Evolutionary conservation across 2,888 invertebrate species (phyloP), one percentile per base, ranked within the genome.

Genomic region (Achlya flavicornis): DNA sequence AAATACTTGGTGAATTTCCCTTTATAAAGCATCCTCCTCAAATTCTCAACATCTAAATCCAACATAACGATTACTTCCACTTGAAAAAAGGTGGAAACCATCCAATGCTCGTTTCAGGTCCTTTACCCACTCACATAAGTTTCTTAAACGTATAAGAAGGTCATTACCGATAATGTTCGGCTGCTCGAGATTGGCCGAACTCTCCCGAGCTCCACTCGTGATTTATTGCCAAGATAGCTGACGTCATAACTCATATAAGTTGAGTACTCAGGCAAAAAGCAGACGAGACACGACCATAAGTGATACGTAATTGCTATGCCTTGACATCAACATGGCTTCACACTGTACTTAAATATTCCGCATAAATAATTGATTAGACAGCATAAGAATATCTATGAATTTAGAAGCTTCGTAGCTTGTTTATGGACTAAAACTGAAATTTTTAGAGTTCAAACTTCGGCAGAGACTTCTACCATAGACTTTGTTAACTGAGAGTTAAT

Each of bases 221-320:
- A 90, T 90, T 91, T 89, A 91, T 90, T 72, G 77, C 73, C 70
- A 73, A 83, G 86, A 87, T 85, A 83, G 82, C 84, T 85, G 82
- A 85, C 82, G 80, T 88, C 88, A 90, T 90, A 90, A 87, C 83
- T 90, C 87, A 88, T 81, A 82, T 72, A 71, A 71, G 70, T 71
- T 66, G 73, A 76, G 73, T 58, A 64, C 57, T 41, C 70, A 71
- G 69, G 71, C 81, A 86, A 87, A 88, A 87, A 87, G 83, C 73
- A 75, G 83, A 75, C 80, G 80, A 85, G 86, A 89, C 85, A 74
- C 67, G 38, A 53, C 76, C 78, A 77, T 83, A 84, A 85, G 80
- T 79, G 75, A 79, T 75, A 74, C 74, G 71, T 84, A 85, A 88
- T 87, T 87, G 85, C 84, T 82, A 77, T 78, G 84, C 83, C 85